Conservation (phyloP, 2,797 vertebrate genomes). For the Darevskia nairensis region DNA sequence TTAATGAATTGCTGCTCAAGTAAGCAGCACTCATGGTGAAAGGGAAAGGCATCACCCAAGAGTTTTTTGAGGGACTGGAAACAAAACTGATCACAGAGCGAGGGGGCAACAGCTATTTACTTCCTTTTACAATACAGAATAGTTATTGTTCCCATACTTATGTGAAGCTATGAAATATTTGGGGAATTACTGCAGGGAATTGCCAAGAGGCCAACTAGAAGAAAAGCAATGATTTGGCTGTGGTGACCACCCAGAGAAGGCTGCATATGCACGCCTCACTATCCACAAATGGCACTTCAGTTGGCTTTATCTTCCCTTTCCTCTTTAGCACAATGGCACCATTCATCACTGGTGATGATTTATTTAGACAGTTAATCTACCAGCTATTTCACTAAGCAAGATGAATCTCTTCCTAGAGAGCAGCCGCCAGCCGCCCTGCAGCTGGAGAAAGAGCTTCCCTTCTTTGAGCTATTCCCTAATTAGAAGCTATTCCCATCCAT, state of each 20-base stretch:
- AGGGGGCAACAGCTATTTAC: background rate
- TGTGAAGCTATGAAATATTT: background rate
- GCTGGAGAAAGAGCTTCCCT: background rate
- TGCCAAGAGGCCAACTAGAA: background rate
- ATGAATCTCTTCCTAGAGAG: background rate
- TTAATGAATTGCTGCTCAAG: background rate
- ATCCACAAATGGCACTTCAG: background rate
- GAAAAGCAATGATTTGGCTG: background rate
- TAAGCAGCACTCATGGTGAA: background rate
- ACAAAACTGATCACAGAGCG: background rate
- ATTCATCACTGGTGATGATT: background rate
- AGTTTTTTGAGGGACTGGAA: background rate
- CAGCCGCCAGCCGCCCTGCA: background rate
- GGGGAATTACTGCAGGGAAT: background rate
- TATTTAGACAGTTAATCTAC: slow-evolving; percentile 7
- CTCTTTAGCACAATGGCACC: background rate
- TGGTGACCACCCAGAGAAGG: background rate
- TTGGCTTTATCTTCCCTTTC: background rate
- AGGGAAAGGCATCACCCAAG: background rate
- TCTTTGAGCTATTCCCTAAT: background rate
- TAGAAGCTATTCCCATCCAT: background rate
- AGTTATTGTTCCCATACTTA: background rate
- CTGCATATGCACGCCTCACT: background rate
- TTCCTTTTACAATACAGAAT: background rate
- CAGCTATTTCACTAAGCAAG: background rate